Conservation (phyloP, 2,888 invertebrate genomes). For the Serripes groenlandicus region DNA sequence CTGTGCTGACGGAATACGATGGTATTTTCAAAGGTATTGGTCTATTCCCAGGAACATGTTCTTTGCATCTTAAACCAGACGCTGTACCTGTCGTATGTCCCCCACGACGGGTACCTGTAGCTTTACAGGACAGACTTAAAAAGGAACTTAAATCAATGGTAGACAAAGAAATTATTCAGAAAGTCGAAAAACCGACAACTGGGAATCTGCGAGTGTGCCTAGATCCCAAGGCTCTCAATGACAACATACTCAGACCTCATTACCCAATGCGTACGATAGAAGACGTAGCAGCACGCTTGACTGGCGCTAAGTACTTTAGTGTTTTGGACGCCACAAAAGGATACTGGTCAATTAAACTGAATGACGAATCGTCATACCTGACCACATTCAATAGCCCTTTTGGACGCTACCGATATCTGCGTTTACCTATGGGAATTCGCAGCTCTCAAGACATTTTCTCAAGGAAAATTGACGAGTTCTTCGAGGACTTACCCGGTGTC, state of each 20-base stretch:
- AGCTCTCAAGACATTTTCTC: too few species aligned
- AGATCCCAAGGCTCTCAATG: slow-evolving; percentile 57
- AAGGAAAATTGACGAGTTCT: too few species aligned
- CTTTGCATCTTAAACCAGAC: too few species aligned
- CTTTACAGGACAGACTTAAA: slow-evolving; percentile 26
- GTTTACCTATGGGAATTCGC: too few species aligned
- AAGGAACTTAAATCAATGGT: slow-evolving; percentile 28
- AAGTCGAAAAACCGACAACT: slow-evolving; percentile 42
- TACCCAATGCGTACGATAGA: slow-evolving; percentile 51
- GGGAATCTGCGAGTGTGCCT: slow-evolving; percentile 50
- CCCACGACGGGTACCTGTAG: too few species aligned
- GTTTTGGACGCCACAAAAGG: slow-evolving; percentile 49
- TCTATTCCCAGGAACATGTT: too few species aligned
- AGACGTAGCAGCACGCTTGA: slow-evolving; percentile 44
- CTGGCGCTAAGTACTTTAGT: slow-evolving; percentile 48
- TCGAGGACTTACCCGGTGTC: too few species aligned
- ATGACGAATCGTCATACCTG: slow-evolving; percentile 37
- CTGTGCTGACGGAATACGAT: too few species aligned
- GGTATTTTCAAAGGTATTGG: too few species aligned
- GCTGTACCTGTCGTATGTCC: too few species aligned
- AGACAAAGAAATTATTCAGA: slow-evolving; percentile 19
- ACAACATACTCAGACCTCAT: too few species aligned
- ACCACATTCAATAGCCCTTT: slow-evolving; percentile 61
- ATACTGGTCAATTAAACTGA: slow-evolving; percentile 52
- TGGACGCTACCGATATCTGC: slow-evolving; percentile 63